These are phyloP conservation scores for Acomys russatus DNA, from an alignment of 2,797 vertebrate species.

Conservation along the genomic window DNA sequence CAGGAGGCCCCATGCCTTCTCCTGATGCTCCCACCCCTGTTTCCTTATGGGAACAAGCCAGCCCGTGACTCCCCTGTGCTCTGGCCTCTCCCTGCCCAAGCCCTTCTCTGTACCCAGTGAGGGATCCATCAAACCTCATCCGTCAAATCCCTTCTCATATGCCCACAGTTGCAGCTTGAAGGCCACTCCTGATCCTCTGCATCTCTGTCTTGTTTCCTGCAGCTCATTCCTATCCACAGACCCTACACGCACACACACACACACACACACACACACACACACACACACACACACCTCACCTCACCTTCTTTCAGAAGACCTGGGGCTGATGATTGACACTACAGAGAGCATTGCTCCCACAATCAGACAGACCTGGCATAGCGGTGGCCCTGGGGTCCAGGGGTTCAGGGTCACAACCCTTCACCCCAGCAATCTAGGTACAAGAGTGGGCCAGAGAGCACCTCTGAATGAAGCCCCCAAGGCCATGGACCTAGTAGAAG, in stretches of 20 bases:
- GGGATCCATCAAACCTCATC: background rate
- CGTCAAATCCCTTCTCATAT: background rate
- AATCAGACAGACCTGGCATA: background rate
- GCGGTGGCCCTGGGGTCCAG: background rate
- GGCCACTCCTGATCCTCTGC: background rate
- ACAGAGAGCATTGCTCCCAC: background rate
- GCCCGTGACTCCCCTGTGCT: background rate
- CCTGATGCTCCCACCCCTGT: too few species aligned
- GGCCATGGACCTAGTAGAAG: background rate
- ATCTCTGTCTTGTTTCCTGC: background rate
- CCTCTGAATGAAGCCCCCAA: background rate
- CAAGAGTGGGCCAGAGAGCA: background rate
- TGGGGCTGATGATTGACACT: background rate
- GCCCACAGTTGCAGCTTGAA: too few species aligned
- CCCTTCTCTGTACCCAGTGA: background rate
- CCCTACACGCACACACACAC: background rate
- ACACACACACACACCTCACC: background rate
- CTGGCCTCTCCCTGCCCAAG: background rate
- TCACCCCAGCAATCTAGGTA: background rate
- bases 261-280: background rate
- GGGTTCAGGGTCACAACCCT: background rate
- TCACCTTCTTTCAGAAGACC: background rate
- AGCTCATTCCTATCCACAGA: background rate
- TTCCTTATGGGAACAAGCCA: background rate
- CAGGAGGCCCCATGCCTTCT: background rate